Evolutionary conservation across 1,140 invertebrate genomes (phyloP), one percentile per base, ranked within the genome.

Genomic region (Hormaphis cornu): DNA sequence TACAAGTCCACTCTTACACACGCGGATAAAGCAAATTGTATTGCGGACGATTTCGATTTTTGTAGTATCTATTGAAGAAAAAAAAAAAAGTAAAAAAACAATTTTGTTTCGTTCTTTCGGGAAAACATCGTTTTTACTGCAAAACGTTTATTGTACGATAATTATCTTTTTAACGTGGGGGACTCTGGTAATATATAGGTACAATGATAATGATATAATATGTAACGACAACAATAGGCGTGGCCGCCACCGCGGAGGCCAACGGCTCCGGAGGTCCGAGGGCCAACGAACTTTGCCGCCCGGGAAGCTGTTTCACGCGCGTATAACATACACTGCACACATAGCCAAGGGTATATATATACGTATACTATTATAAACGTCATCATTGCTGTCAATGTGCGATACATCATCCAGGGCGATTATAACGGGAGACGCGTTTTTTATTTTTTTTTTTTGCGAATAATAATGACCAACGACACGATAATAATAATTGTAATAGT

Each of bases 231-330:
- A 61, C 50, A 66, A 63, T 42, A 48, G 42, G 24, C 44, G 40
- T 66, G 44, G 42, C 44, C 24, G n/a, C 18, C 26, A 12, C 44
- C 61, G 10, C 14, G 35, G 61, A 66, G 42, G 61, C 40, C 61
- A 66, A 48, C 44, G 61, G 40, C 42, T 66, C 14, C 61, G 61
- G 61, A 66, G 61, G 42, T 66, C 42, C 42, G 61, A 30, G 61
- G 61, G 61, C 61, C 61, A 66, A 48, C 42, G 61, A 66, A 66
- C 61, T 66, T 48, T 20, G 58, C 58, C 40, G 58, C 58, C 40
- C 58, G 58, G 40, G 58, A 66, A 66, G 61, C 44, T 50, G 44
- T 50, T 50, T 30, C 28, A 35, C 18, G 10, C 44, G 50, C 20
- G 33, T 33, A 63, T 6, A 44, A 28, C 10, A 46, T 10, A 59